A percentile compares a stretch with the other conserved stretches of the same genome.
Conservation (phyloP, 2,888 invertebrate species). For the Drosophila demipolita region DNA sequence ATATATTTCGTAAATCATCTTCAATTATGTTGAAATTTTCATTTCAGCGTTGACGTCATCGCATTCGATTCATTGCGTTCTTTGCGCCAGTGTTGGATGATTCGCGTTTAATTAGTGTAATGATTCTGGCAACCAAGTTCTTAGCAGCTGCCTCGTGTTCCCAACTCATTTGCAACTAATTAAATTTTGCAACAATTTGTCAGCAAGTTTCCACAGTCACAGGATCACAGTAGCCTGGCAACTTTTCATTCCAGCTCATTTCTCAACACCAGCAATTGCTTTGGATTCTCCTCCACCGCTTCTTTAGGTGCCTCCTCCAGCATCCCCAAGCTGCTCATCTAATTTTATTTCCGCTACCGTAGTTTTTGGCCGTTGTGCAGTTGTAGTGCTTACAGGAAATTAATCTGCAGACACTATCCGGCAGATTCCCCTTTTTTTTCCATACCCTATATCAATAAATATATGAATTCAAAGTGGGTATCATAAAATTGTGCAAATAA, state of each 20-base stretch:
- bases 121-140: constrained; percentile 43
- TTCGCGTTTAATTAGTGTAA: constrained; percentile 57
- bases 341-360: constrained; percentile 69
- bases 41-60: constrained; percentile 2
- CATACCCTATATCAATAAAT: background rate
- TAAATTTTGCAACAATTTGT: constrained; percentile 64
- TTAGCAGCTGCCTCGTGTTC: constrained; percentile 44
- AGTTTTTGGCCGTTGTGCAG: constrained; percentile 60
- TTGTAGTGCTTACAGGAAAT: constrained; percentile 58
- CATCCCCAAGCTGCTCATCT: constrained; percentile 26
- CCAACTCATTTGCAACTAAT: constrained; percentile 70
- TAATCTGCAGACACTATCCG: constrained; percentile 73
- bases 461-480: background rate
- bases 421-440: constrained; percentile 22
- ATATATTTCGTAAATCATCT: background rate
- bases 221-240: constrained; percentile 59
- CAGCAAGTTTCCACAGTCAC: constrained; percentile 49
- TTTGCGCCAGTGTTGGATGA: constrained; percentile 41
- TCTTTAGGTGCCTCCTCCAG: background rate
- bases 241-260: constrained; percentile 63
- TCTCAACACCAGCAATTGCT: constrained; percentile 16
- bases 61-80: constrained; percentile 10
- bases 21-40: background rate
- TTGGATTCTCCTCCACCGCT: background rate
- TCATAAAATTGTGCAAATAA: background rate